Evolutionary conservation across 35 echinoderm and acorn worm genomes (phyloP), one percentile per base, ranked within the genome.

Genomic region (Amphiura filiformis): DNA sequence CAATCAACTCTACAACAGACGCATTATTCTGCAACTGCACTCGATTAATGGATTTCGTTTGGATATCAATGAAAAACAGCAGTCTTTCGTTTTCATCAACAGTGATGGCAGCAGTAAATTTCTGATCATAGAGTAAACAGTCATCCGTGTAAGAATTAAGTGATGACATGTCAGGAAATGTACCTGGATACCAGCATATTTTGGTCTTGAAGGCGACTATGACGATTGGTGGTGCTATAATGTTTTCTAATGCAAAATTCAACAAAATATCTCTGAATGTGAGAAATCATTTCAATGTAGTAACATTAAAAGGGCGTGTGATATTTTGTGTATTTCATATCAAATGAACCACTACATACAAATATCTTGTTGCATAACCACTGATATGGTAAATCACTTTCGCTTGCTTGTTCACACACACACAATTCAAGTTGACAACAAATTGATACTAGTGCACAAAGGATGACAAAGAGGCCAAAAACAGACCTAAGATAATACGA

Each of bases 151-250:
- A 76, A 77, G 64, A 15, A 30, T 70, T 38, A 1, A 1, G 34
- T 0, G 30, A 87, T 37, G 18, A 34, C 40, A 97, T 81, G 64
- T 90, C 81, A 0, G 91, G 88, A 75, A 93, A 89, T 76, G 91
- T 97, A 65, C 87, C 86, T 0, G 95, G 95, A 76, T 82, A 83
- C n/a, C 81, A 26, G 85, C 90, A 97, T n/a, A 97, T 64, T 38
- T 84, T 93, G 49, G 49, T 84, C 36, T 78, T 30, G 32, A 37
- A 32, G 17, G 92, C 85, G 31, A 91, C 57, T 47, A 97, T 88
- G 20, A 97, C n/a, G 40, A 84, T 47, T 22, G 95, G 95, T 35
- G 88, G 86, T 34, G 84, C 75, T 22, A 97, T 88, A 13, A 33
- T 35, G 26, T 76, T 34, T 35, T 93, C 95, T 89, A 11, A 47